Percentiles rank a stretch among this genome's conserved stretches.
These are phyloP conservation scores for Prunella strophiata DNA, from an alignment of 2,797 vertebrate species.

Conservation along the genomic window DNA sequence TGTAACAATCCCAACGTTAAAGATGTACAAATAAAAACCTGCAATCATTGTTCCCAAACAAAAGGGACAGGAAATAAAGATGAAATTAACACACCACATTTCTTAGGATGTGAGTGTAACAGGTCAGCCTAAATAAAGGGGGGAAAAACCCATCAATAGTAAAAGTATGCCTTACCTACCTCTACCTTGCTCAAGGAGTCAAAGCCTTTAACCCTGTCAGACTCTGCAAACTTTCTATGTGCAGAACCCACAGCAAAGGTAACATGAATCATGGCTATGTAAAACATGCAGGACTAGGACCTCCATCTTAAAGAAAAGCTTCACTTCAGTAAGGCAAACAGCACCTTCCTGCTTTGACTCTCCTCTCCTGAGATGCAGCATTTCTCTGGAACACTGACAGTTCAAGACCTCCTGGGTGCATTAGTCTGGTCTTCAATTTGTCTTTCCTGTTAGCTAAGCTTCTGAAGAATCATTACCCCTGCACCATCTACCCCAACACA, in stretches of 20 bases:
- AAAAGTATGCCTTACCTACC: background rate
- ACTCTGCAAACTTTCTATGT: background rate
- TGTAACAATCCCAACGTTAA: background rate
- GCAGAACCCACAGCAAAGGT: background rate
- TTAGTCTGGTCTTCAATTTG: background rate
- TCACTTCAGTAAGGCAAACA: background rate
- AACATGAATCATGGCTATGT: background rate
- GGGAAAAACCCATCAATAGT: background rate
- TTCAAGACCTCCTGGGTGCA: background rate
- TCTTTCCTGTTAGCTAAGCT: background rate
- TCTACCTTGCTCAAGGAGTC: background rate
- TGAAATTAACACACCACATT: accelerated
- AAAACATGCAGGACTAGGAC: accelerated
- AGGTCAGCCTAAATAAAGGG: background rate
- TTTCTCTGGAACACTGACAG: background rate
- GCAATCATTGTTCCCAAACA: background rate
- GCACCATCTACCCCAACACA: accelerated
- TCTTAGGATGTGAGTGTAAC: background rate
- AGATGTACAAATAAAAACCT: background rate
- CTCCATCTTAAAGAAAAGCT: background rate
- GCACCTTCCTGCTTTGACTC: background rate
- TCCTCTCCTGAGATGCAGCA: background rate
- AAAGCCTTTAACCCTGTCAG: background rate
- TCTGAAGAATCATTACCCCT: background rate
- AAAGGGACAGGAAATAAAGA: background rate